Evolutionary conservation across 2,888 invertebrate genomes (phyloP).

Genomic region (Gastracanthus pulcherrimus): DNA sequence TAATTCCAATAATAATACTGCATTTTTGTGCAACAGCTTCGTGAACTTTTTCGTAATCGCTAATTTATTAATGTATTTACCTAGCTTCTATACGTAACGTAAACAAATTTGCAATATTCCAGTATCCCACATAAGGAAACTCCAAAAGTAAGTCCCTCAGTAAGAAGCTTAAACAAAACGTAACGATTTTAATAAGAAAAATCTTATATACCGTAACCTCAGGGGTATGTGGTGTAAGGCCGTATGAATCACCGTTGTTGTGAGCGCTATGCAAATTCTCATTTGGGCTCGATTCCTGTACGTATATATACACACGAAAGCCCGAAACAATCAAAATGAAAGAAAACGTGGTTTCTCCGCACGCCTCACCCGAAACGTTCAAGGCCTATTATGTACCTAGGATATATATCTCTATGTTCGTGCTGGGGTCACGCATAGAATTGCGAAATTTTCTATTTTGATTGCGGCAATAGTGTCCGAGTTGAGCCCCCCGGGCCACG

Average conservation of each 20-base stretch:
- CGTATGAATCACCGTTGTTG: slow-evolving; percentile 26
- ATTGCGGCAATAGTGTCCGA: slow-evolving; percentile 26
- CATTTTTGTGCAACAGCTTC: too few species aligned
- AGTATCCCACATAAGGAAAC: background rate
- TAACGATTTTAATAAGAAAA: too few species aligned
- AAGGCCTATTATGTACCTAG: slow-evolving; percentile 18
- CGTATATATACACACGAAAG: background rate
- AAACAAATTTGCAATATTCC: background rate
- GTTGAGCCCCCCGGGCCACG: background rate
- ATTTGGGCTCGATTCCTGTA: too few species aligned
- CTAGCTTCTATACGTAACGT: background rate
- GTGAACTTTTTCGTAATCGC: background rate
- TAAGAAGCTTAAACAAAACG: slow-evolving; percentile 6
- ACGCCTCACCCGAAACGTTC: slow-evolving; percentile 16
- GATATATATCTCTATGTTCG: background rate
- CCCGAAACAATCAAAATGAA: background rate
- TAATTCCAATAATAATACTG: too few species aligned
- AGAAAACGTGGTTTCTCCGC: background rate
- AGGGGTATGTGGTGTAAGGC: too few species aligned
- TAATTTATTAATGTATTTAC: background rate
- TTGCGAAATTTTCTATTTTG: slow-evolving; percentile 55
- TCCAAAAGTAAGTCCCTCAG: background rate
- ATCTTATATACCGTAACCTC: too few species aligned
- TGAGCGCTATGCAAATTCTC: slow-evolving; percentile 7
- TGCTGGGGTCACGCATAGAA: slow-evolving; percentile 28